A percentile compares a stretch with the other conserved stretches of the same genome.
phyloP scores from a whole-genome alignment of 2,888 invertebrate genomes.

The Junonia oenone region DNA sequence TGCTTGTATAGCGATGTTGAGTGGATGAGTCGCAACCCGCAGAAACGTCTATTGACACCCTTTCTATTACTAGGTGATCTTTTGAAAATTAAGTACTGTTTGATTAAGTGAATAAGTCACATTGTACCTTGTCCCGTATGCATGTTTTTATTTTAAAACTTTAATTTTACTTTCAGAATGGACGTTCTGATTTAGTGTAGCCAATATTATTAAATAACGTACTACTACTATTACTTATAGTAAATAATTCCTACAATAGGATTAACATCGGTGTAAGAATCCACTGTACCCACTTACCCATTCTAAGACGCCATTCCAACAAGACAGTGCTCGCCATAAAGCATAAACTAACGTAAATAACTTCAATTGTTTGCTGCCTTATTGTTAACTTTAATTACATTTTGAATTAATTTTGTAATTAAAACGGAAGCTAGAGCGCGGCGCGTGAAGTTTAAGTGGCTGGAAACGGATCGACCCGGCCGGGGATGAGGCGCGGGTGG shows the following conservation, averaged over 20 bases:
- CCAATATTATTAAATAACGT: no score
- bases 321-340: slow-evolving; percentile 43
- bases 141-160: background rate
- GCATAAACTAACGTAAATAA: slow-evolving; percentile 80
- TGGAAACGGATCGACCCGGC: slow-evolving; percentile 75
- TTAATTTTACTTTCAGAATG: no score
- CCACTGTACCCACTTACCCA: background rate
- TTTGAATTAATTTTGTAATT: slow-evolving; percentile 82
- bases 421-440: slow-evolving; percentile 81
- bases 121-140: no score
- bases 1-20: slow-evolving; percentile 60
- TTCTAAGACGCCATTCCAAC: slow-evolving; percentile 47
- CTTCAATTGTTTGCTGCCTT: slow-evolving; percentile 81
- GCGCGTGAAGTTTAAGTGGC: slow-evolving; percentile 80
- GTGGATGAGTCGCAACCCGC: slow-evolving; percentile 47
- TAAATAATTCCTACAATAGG: no score
- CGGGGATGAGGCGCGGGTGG: slow-evolving; percentile 32
- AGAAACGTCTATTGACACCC: slow-evolving; percentile 33
- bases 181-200: no score
- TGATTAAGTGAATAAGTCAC: background rate
- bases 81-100: slow-evolving; percentile 8
- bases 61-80: slow-evolving; percentile 21
- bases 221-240: no score
- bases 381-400: slow-evolving; percentile 82
- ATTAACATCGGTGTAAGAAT: background rate